Evolutionary conservation across 2,113 vertebrate species (phyloP).

Genomic region (Apodemus sylvaticus): DNA sequence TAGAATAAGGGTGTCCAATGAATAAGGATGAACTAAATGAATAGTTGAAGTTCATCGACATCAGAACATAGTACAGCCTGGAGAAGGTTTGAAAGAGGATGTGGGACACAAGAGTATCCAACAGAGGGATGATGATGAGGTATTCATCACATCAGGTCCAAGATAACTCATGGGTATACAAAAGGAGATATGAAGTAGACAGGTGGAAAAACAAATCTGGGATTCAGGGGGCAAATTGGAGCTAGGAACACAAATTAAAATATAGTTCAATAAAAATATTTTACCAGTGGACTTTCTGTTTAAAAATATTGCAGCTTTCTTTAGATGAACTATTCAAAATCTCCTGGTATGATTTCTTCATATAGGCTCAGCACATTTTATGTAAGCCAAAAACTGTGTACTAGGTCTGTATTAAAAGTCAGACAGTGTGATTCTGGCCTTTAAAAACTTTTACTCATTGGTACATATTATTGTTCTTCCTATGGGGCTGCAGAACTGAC

Average conservation of each 20-base stretch:
- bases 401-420: background rate
- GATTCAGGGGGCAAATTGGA: background rate
- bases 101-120: background rate
- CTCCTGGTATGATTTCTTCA: background rate
- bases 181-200: background rate
- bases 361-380: background rate
- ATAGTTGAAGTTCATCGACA: background rate
- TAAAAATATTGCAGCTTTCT: background rate
- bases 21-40: background rate
- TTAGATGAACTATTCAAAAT: background rate
- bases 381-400: background rate
- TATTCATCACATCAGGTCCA: background rate
- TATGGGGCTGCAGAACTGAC: too few relatives aligned
- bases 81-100: background rate
- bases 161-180: background rate
- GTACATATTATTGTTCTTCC: too few relatives aligned
- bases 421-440: background rate
- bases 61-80: background rate
- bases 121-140: background rate
- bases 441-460: background rate
- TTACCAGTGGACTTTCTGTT: background rate
- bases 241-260: slow-evolving; percentile 19
- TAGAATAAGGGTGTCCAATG: background rate
- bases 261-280: background rate
- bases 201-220: background rate